phyloP scores from a whole-genome alignment of 1,140 invertebrate species.

The Chymomyza costata region DNA sequence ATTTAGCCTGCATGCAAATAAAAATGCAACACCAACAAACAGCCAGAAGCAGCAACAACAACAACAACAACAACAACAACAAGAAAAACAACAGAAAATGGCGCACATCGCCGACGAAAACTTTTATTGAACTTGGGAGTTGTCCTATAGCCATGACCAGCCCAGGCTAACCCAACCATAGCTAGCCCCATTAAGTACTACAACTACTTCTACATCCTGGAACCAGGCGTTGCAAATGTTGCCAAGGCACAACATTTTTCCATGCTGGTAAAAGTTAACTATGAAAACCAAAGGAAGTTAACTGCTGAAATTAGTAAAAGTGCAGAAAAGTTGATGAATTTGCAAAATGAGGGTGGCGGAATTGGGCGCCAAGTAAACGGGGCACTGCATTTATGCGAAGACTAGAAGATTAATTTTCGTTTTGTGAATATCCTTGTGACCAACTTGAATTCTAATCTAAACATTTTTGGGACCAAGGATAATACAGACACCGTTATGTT shows the following conservation, averaged over 20 bases:
- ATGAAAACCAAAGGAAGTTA: conserved; percentile 75
- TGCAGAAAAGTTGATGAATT: conserved; percentile 72
- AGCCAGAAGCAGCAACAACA: conserved; percentile 1
- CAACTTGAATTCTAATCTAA: too few relatives aligned
- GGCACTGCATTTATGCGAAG: too few relatives aligned
- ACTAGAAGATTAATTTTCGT: too few relatives aligned
- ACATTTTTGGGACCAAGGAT: too few relatives aligned
- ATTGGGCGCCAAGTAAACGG: conserved; percentile 9
- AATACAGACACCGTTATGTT: too few relatives aligned
- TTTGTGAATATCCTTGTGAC: too few relatives aligned
- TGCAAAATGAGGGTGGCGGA: conserved; percentile 39
- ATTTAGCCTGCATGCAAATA: conserved; percentile 66
- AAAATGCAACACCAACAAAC: conserved; percentile 40
- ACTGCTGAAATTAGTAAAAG: conserved; percentile 74
- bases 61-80: conserved; percentile 1
- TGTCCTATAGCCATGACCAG: too few relatives aligned
- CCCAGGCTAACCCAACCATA: background rate
- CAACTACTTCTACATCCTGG: background rate
- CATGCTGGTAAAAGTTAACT: conserved; percentile 73
- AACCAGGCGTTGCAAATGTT: conserved; percentile 27
- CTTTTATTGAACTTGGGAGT: conserved; percentile 73
- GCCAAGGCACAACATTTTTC: conserved; percentile 70
- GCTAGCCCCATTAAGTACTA: background rate
- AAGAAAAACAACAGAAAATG: conserved; percentile 21
- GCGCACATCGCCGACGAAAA: conserved; percentile 50